Percentiles rank a stretch among this genome's conserved stretches.
These are phyloP conservation scores for Ephestia elutella DNA, from an alignment of 1,140 invertebrate species.

Conservation along the genomic window DNA sequence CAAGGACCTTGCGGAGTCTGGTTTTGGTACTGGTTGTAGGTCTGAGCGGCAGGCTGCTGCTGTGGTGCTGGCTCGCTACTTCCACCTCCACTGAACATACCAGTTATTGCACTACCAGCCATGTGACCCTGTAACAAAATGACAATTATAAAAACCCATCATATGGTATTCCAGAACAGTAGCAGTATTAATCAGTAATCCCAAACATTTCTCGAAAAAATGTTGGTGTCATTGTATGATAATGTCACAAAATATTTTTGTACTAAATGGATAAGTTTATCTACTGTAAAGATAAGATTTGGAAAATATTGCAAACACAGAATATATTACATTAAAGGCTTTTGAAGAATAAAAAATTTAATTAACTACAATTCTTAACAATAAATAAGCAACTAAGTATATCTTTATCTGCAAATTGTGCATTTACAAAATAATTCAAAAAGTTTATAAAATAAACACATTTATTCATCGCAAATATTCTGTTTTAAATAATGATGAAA, in stretches of 20 bases:
- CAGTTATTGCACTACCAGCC: conserved; percentile 88
- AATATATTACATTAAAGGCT: conserved; percentile 11
- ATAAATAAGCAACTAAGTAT: neutral
- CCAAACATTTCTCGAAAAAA: too few species aligned
- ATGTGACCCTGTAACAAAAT: conserved; percentile 82
- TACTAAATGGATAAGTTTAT: too few species aligned
- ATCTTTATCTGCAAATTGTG: neutral
- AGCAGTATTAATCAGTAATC: too few species aligned
- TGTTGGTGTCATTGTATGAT: too few species aligned
- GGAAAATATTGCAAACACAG: conserved; percentile 11
- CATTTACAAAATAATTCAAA: too few species aligned
- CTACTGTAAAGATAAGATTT: too few species aligned
- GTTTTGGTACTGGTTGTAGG: conserved; percentile 52
- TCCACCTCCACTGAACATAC: conserved; percentile 85
- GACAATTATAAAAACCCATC: too few species aligned
- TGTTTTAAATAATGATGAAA: too few species aligned
- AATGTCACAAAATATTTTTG: too few species aligned
- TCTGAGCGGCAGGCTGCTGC: conserved; percentile 55
- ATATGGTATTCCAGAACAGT: too few species aligned
- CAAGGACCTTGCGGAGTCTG: conserved; percentile 81
- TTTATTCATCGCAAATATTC: too few species aligned
- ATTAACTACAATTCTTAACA: conserved; percentile 10
- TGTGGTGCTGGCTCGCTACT: conserved; percentile 74
- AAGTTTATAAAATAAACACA: too few species aligned
- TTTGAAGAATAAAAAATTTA: conserved; percentile 10